Base-by-base conservation (phyloP, 2,797 vertebrate genomes). In the Chlorospingus flavigularis region DNA sequence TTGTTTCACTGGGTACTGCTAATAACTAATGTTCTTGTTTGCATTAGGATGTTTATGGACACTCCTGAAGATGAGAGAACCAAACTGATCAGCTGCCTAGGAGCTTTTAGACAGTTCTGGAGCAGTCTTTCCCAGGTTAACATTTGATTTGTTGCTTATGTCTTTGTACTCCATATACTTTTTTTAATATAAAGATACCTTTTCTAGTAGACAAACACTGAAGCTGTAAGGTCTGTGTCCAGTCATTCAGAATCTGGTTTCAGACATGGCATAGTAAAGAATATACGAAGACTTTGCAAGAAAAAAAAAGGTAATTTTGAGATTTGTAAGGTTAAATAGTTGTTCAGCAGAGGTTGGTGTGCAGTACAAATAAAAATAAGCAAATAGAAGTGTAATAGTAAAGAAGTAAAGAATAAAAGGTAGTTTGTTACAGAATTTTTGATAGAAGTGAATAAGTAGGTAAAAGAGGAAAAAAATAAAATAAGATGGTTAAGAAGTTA, bases 91-190 rank as follows among this genome's bases (percentile, higher is more conserved):
- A 99, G 99, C 95, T 99, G 99, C 96, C 98, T 99, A 40, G 98
- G 98, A 33, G 99, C 99, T 65, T 99, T 99, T 96, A 98, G 98
- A 65, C 99, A 99, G 58, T 99, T 99, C 96, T 99, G 99, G 99
- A 98, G 98, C 96, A 98, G 98, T 23, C 98, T 99, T 72, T 99
- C 99, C 68, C 99, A 99, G 98, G 99, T 99, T 84, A 97, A 90
- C 33, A 17, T 92, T 91, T 82, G 19, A 57, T 75, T 79, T 94
- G 13, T 88, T 54, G 37, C 30, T 90, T 91, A 55, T 0, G 0
- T 82, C 40, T 77, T 1, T 80, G 35, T 70, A 18, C 14, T 77
- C 82, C 25, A 13, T 43, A 1, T 66, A 17, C 8, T 45, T 66
- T 37, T 58, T 58, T 48, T 3, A 42, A 30, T 55, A 11, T 3